Percentiles rank a stretch among this genome's conserved stretches.
Evolutionary conservation across 1,140 invertebrate species (phyloP).

Genomic region (Platyura marginata): DNA sequence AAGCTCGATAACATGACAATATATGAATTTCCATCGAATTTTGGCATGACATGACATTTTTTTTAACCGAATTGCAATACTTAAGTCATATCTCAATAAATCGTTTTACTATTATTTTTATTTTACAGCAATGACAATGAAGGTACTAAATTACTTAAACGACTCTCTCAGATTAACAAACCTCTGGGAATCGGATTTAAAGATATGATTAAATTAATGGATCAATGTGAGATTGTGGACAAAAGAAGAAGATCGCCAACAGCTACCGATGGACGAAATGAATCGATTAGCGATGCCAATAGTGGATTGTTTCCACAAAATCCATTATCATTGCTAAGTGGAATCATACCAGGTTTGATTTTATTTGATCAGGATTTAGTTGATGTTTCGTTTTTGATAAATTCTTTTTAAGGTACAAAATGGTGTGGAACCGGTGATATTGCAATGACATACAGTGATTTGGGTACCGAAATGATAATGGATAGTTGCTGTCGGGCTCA

Average conservation of each 20-base stretch:
- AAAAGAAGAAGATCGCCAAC: conserved; percentile 9
- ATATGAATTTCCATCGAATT: not conserved
- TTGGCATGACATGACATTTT: conserved; percentile 1
- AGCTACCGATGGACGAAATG: conserved; percentile 13
- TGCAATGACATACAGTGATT: conserved; percentile 61
- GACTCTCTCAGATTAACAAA: conserved; percentile 31
- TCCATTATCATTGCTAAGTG: conserved; percentile 46
- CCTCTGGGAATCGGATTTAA: conserved; percentile 42
- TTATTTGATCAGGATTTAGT: not conserved
- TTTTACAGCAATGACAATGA: conserved; percentile 42
- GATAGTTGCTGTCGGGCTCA: conserved; percentile 74
- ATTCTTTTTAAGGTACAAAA: conserved; percentile 50
- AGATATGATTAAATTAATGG: conserved; percentile 57
- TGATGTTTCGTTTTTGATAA: conserved; percentile 3
- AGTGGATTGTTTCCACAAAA: conserved; percentile 33
- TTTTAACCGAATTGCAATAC: not conserved
- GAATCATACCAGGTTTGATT: conserved; percentile 49
- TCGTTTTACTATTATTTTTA: too few species aligned
- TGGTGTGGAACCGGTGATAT: conserved; percentile 79
- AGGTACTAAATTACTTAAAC: conserved; percentile 34
- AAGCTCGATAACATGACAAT: too few species aligned
- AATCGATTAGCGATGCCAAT: conserved; percentile 20
- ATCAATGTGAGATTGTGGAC: conserved; percentile 45
- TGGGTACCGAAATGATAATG: conserved; percentile 47
- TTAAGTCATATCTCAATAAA: conserved; percentile 16